Conservation (phyloP, 2,113 vertebrate species). For the Gnathonemus longibarbis region DNA sequence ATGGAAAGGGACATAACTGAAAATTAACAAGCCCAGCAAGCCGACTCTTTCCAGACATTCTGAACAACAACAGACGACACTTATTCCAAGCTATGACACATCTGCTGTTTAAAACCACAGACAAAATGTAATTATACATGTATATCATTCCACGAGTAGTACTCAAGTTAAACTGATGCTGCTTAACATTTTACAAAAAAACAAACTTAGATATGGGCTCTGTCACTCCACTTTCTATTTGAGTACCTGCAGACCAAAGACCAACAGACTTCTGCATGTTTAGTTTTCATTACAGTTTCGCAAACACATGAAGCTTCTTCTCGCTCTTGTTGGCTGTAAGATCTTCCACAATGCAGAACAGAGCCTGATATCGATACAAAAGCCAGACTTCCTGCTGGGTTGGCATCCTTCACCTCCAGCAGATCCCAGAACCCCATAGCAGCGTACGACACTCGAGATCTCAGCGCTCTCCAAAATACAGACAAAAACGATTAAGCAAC, state of each 20-base stretch:
- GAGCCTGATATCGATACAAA: neutral
- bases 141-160: neutral
- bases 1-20: neutral
- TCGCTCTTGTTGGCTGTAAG: neutral
- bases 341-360: neutral
- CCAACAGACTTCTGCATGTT: neutral
- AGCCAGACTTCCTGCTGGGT: neutral
- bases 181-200: neutral
- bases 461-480: neutral
- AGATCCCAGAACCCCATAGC: neutral
- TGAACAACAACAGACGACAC: neutral
- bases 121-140: neutral
- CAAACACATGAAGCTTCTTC: neutral
- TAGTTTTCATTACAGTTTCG: neutral
- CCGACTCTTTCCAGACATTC: neutral
- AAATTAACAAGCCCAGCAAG: neutral
- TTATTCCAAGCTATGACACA: neutral
- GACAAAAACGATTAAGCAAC: neutral
- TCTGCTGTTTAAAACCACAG: neutral
- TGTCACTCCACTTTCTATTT: neutral
- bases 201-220: neutral
- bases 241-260: neutral
- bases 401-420: neutral
- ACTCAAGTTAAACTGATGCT: neutral
- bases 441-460: neutral